A percentile compares a stretch with the other conserved stretches of the same genome.
These are phyloP conservation scores for Ferdinandea cuprea DNA, from an alignment of 2,888 invertebrate genomes.

Conservation along the genomic window DNA sequence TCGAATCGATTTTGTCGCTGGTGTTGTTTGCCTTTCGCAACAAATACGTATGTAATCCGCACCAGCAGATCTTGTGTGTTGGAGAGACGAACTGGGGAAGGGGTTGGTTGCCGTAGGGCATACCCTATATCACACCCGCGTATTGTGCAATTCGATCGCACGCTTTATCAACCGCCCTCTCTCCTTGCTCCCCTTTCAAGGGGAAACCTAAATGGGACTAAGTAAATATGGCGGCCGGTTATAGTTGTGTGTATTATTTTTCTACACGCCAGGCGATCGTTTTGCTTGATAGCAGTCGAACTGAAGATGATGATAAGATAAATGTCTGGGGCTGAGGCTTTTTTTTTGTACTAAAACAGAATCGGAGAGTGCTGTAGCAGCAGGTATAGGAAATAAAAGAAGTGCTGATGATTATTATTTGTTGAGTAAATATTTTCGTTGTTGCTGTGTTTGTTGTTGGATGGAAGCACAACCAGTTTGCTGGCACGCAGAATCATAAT, in stretches of 20 bases:
- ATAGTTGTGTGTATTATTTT: conserved; percentile 14
- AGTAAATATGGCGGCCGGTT: conserved; percentile 53
- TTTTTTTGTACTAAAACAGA: conserved; percentile 6
- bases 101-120: conserved; percentile 33
- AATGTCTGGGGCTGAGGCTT: conserved; percentile 27
- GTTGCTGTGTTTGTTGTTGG: conserved; percentile 19
- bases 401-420: conserved; percentile 27
- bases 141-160: conserved; percentile 59
- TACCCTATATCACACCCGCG: conserved; percentile 25
- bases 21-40: conserved; percentile 41
- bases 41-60: conserved; percentile 18
- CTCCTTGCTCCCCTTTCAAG: not conserved
- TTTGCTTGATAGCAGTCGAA: conserved; percentile 52
- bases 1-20: conserved; percentile 43
- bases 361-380: not conserved
- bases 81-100: not conserved
- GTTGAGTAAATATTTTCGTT: conserved; percentile 11
- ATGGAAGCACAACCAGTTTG: conserved; percentile 18
- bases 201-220: conserved; percentile 56
- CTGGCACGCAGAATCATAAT: conserved; percentile 27
- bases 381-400: conserved; percentile 30
- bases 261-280: conserved; percentile 48
- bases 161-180: conserved; percentile 40
- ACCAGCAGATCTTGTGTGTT: conserved; percentile 3
- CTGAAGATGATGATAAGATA: conserved; percentile 67